Conservation (phyloP, 2,797 vertebrate genomes). For the Muscicapa striata region DNA sequence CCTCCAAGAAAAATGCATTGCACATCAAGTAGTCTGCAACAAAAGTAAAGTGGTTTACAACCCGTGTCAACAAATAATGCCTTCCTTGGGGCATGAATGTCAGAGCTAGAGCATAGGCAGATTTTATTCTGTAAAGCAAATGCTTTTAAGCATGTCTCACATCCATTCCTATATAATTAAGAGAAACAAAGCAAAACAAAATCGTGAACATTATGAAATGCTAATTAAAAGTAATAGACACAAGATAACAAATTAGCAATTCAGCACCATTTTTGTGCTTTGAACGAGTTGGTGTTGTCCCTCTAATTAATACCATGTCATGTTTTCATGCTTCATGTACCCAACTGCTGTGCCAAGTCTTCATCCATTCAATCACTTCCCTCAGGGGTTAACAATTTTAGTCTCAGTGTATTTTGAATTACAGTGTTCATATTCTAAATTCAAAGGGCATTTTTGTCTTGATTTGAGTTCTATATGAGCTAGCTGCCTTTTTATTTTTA, state of each 20-base stretch:
- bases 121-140: slow-evolving; percentile 22
- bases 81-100: slow-evolving; percentile 28
- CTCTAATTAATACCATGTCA: slow-evolving; percentile 74
- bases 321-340: slow-evolving; percentile 65
- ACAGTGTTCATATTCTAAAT: neutral
- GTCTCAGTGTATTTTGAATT: slow-evolving; percentile 39
- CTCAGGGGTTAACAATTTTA: slow-evolving; percentile 66
- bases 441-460: neutral
- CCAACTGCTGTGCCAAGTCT: slow-evolving; percentile 27
- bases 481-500: neutral
- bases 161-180: slow-evolving; percentile 36
- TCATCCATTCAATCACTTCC: slow-evolving; percentile 57
- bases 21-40: slow-evolving; percentile 25
- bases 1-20: neutral
- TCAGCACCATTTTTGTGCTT: slow-evolving; percentile 57
- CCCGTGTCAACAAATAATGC: slow-evolving; percentile 2
- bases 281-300: slow-evolving; percentile 57
- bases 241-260: slow-evolving; percentile 51
- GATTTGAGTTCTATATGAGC: neutral
- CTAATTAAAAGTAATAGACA: slow-evolving; percentile 60
- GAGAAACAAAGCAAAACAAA: slow-evolving; percentile 10
- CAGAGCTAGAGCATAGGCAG: neutral
- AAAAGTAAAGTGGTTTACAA: slow-evolving; percentile 38
- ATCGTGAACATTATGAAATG: slow-evolving; percentile 33
- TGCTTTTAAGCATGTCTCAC: slow-evolving; percentile 8